These are phyloP conservation scores for Cetonia aurata DNA, from an alignment of 2,888 invertebrate genomes.

Conservation along the genomic window DNA sequence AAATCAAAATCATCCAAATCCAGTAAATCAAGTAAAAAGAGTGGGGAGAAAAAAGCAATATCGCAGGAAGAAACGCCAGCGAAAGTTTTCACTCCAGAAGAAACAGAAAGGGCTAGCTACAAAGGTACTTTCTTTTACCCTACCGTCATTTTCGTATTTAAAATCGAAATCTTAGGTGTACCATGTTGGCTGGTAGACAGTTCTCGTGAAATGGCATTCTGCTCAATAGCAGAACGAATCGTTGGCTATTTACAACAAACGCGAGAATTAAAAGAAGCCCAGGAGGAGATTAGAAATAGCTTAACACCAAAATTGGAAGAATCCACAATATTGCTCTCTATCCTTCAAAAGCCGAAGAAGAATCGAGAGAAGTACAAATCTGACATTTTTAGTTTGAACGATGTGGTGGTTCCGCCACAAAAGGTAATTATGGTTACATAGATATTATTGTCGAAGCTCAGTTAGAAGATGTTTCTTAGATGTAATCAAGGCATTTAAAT, in stretches of 20 bases:
- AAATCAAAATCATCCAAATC: slow-evolving; percentile 32
- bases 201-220: slow-evolving; percentile 42
- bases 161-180: slow-evolving; percentile 45
- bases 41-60: neutral
- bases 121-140: slow-evolving; percentile 17
- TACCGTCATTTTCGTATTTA: neutral
- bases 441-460: no score
- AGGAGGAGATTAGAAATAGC: slow-evolving; percentile 33
- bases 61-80: slow-evolving; percentile 4
- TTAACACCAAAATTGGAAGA: slow-evolving; percentile 42
- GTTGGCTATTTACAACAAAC: slow-evolving; percentile 43
- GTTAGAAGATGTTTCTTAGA: no score
- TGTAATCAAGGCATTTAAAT: no score
- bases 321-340: slow-evolving; percentile 44
- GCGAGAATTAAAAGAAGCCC: slow-evolving; percentile 43
- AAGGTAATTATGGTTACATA: slow-evolving; percentile 4
- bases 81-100: slow-evolving; percentile 34
- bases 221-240: slow-evolving; percentile 43
- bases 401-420: slow-evolving; percentile 18
- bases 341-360: slow-evolving; percentile 40
- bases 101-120: slow-evolving; percentile 17
- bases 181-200: slow-evolving; percentile 50
- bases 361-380: slow-evolving; percentile 43
- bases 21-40: slow-evolving; percentile 38
- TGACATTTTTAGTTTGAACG: slow-evolving; percentile 41